Percentiles rank a stretch among this genome's conserved stretches.
Conservation (phyloP, 2,888 invertebrate genomes). For the Philhelius pedissequus region DNA sequence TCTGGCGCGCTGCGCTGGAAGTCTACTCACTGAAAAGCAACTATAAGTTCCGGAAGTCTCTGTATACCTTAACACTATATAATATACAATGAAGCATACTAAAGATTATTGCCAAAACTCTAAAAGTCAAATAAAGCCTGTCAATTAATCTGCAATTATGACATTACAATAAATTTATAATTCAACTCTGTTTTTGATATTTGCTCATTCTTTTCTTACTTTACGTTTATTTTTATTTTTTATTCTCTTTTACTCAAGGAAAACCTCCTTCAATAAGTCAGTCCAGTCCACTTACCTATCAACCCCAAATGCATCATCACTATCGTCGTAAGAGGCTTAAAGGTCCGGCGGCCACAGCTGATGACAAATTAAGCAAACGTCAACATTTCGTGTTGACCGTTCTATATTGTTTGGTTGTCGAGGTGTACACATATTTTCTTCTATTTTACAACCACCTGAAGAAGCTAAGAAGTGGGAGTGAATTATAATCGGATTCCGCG, state of each 20-base stretch:
- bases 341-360: conserved; percentile 63
- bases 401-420: conserved; percentile 72
- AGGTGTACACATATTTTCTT: conserved; percentile 73
- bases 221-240: neutral
- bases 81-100: no score
- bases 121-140: no score
- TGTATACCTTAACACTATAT: no score
- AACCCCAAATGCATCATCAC: conserved; percentile 71
- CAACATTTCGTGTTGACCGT: conserved; percentile 71
- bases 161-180: neutral
- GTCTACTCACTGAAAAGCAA: no score
- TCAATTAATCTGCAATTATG: neutral
- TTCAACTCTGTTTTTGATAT: neutral
- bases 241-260: neutral
- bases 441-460: conserved; percentile 73
- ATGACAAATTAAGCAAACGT: conserved; percentile 56
- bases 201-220: neutral
- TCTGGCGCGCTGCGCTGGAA: no score
- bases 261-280: neutral
- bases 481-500: conserved; percentile 69
- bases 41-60: no score
- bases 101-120: no score
- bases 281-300: neutral
- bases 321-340: conserved; percentile 71
- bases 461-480: conserved; percentile 67